phyloP scores from a whole-genome alignment of 2,888 invertebrate species.

The Ichneumoninae sp. region DNA sequence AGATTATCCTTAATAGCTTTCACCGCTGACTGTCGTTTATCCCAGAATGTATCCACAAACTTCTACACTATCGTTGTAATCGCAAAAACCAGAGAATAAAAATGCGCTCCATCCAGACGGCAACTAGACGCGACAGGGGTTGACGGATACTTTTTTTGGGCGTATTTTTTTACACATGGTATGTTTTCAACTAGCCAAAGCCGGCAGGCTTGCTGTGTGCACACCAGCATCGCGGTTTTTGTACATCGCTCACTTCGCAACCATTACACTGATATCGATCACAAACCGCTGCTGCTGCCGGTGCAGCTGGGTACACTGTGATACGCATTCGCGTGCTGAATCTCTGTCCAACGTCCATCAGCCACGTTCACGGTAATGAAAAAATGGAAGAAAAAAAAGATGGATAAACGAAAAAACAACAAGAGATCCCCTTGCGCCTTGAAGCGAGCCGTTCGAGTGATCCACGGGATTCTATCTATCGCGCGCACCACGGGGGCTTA shows the following conservation, averaged over 20 bases:
- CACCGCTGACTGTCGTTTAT: neutral
- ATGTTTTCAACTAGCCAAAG: conserved; percentile 36
- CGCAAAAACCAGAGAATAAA: neutral
- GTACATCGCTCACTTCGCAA: conserved; percentile 42
- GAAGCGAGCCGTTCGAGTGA: neutral
- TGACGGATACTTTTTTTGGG: conserved; percentile 43
- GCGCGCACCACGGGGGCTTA: conserved; percentile 23
- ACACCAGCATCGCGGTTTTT: conserved; percentile 48
- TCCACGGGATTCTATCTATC: conserved; percentile 29
- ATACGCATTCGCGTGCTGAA: conserved; percentile 42
- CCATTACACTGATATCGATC: conserved; percentile 64
- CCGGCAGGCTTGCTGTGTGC: neutral
- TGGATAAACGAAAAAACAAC: conserved; percentile 31
- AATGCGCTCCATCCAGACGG: conserved; percentile 16
- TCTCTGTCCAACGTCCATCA: conserved; percentile 48
- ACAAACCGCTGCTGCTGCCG: conserved; percentile 36
- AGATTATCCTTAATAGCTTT: neutral
- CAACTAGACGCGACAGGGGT: conserved; percentile 18
- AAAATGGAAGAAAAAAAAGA: conserved; percentile 20
- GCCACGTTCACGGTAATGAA: conserved; percentile 43
- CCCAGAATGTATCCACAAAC: neutral
- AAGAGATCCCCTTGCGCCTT: conserved; percentile 30
- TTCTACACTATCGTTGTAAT: neutral
- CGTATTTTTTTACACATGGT: conserved; percentile 22
- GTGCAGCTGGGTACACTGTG: conserved; percentile 27